Conservation (phyloP, 2,113 vertebrate genomes). For the Neotragus pygmaeus region DNA sequence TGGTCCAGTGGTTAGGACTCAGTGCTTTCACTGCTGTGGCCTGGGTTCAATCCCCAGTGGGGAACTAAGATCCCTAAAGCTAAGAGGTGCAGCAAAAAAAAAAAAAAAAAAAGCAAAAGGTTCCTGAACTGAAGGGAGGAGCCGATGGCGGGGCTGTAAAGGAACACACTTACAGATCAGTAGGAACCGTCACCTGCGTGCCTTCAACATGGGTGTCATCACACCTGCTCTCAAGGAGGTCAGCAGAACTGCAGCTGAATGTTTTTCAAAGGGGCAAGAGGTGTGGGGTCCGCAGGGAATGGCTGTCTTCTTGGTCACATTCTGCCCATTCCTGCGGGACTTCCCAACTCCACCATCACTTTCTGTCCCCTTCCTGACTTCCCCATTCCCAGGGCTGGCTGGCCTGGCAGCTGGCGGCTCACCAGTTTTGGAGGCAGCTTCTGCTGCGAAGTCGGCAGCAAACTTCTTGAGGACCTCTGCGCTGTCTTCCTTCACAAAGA, state of each 20-base stretch:
- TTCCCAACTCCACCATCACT: fast-evolving
- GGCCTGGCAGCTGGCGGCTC: not conserved
- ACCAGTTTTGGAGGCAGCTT: conserved; percentile 93
- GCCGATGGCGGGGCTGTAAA: not conserved
- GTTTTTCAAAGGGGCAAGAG: not conserved
- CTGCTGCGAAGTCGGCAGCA: conserved; percentile 91
- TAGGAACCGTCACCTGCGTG: not conserved
- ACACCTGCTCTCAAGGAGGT: not conserved
- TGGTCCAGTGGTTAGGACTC: not conserved
- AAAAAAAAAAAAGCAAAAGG: not conserved
- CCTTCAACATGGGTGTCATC: not conserved
- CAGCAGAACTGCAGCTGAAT: not conserved
- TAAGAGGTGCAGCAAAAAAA: not conserved
- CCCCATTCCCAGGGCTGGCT: not conserved
- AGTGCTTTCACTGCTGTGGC: not conserved
- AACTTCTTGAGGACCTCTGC: conserved; percentile 96
- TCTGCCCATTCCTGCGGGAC: not conserved
- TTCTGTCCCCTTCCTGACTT: not conserved
- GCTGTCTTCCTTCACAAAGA: conserved; percentile 96
- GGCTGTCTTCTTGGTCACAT: not conserved
- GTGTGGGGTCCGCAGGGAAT: not conserved
- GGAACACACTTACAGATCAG: fast-evolving
- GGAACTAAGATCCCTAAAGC: not conserved
- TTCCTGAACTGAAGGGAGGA: not conserved
- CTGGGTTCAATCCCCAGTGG: not conserved